Base-by-base conservation (phyloP, 1,140 invertebrate genomes). In the Tetranychus urticae region DNA sequence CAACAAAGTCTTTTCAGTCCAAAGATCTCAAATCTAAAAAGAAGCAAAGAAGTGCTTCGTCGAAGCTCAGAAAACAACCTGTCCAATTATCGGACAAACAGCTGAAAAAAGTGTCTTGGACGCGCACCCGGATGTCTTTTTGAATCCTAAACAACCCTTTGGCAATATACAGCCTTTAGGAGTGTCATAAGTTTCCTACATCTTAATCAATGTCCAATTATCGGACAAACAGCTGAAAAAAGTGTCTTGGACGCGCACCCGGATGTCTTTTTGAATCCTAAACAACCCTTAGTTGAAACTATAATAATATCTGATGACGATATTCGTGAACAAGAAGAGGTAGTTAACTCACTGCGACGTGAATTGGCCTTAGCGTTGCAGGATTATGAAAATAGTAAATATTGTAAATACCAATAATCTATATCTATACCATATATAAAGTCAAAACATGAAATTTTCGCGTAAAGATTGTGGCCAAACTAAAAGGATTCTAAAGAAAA, bases 81-180 rank as follows among this genome's bases (percentile, higher is more conserved):
- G 23, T 23, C 74, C 77, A 56, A 85, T 96, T 0, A 87, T 86
- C 42, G 93, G 93, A 10, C 93, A 97, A 76, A 85, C 81, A 1
- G 85, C 81, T 35, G 78, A 82, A 1, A 85, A 86, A 72, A 78
- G 81, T 55, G 77, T 81, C 14, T 78, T 96, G 93, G 93, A 61
- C 3, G 88, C 89, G 70, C 96, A 96, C 75, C 88, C 90, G 1
- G 87, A 86, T 36, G 88, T 92, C 59, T 92, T 85, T 76, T 79
- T 96, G 65, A 94, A 97, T 78, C 87, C 91, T 34, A 87, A 92
- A 64, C 93, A 98, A 73, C 93, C 93, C 39, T 77, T 97, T 45
- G 87, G n/a, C n/a, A n/a, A n/a, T n/a, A 94, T 69, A 93, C 88
- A 6, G 79, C 90, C 7, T 79, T 96, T 61, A 86, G 92, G 70